Conservation (phyloP, 2,113 vertebrate species). For the Bostrychus sinensis region DNA sequence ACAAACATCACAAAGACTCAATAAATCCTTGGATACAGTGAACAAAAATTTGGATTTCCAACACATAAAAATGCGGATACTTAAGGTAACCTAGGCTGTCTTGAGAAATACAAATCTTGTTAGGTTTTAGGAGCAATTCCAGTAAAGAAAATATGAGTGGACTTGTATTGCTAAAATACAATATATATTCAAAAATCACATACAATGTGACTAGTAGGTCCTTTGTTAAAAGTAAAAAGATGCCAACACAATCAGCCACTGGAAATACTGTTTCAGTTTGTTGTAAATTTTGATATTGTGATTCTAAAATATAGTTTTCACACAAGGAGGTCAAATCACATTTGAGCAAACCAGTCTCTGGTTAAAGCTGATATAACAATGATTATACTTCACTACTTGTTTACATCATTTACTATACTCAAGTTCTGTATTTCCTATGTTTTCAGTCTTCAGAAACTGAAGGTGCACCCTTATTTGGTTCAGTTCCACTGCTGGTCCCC, state of each 20-base stretch:
- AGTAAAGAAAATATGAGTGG: background rate
- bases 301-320: background rate
- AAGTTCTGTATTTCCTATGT: slow-evolving; percentile 1
- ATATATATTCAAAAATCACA: background rate
- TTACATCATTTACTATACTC: background rate
- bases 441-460: background rate
- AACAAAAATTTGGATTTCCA: background rate
- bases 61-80: too few species aligned
- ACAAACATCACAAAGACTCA: slow-evolving; percentile 27
- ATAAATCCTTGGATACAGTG: background rate
- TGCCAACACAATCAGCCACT: background rate
- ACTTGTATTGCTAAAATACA: background rate
- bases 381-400: background rate
- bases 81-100: too few species aligned
- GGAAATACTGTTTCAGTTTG: too few species aligned
- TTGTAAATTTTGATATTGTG: background rate
- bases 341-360: background rate
- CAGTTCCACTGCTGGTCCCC: slow-evolving; percentile 12
- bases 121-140: background rate
- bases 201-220: background rate
- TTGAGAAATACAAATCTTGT: background rate
- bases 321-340: background rate
- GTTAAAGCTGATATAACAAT: background rate
- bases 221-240: background rate
- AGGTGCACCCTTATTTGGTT: background rate